Base-by-base conservation (phyloP, 2,888 invertebrate species). In the Beris chalybata region DNA sequence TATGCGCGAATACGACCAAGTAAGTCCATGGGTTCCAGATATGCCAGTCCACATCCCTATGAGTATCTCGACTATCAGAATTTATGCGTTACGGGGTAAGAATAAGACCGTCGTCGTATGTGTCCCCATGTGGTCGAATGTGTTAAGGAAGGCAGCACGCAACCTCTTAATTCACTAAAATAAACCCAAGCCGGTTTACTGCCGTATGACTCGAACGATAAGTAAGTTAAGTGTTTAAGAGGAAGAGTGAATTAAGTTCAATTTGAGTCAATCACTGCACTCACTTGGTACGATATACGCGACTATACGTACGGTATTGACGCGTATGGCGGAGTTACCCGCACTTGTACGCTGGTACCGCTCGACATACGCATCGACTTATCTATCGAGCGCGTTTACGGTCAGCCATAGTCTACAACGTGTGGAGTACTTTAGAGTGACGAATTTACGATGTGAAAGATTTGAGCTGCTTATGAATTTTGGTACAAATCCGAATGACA, bases 171-270 rank as follows among this genome's bases (percentile, higher is more conserved):
- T 69, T 69, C 69, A 65, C 66, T 67, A 67, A 64, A 69, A 69
- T 69, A 64, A 69, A 69, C 64, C 50, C 66, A 64, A 67, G 66
- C 66, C 58, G 66, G 63, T 66, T 66, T n/a, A 63, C 69, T 57
- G 58, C 65, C 67, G 67, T 58, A 67, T 66, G 66, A 67, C 67
- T 66, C 65, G 61, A 45, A 64, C 44, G 45, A 47, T 72, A 73
- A 72, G 72, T 72, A 73, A 72, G 71, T 73, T 72, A 73, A 73
- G 72, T 73, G 73, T 72, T 73, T 72, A 73, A 74, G 72, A 74
- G 74, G 74, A 74, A 74, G 74, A 74, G 73, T 73, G 72, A 74
- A 74, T 74, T 74, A 74, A 74, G 74, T 73, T 71, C 74, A 74
- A 74, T 74, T 74, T 74, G 74, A 73, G 72, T 73, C 74, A 74